Conservation (phyloP, 2,797 vertebrate genomes). For the Smutsia temminckii region DNA sequence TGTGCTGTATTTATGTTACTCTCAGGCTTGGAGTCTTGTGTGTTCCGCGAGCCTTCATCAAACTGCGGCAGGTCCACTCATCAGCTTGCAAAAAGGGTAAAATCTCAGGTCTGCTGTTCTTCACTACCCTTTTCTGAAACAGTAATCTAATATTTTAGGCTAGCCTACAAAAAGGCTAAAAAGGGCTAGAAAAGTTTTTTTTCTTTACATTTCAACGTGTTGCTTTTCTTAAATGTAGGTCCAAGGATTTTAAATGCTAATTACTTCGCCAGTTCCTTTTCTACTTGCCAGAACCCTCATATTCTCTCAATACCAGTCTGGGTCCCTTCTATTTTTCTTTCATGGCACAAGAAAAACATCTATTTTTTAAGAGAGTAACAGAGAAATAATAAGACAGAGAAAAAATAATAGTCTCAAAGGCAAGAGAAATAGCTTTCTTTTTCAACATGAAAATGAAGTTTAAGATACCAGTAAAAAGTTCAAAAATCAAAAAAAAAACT, state of each 20-base stretch:
- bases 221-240: not conserved
- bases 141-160: not conserved
- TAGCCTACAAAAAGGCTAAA: not conserved
- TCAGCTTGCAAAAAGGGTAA: not conserved
- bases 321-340: not conserved
- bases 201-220: not conserved
- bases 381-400: not conserved
- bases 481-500: not conserved
- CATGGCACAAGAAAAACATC: not conserved
- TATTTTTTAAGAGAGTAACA: not conserved
- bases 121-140: not conserved
- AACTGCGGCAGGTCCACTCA: not conserved
- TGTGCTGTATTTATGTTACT: not conserved
- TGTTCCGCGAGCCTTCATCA: not conserved
- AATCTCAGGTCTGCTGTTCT: not conserved
- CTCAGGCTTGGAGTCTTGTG: not conserved
- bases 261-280: not conserved
- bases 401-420: not conserved
- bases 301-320: not conserved
- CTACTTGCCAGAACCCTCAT: not conserved
- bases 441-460: conserved; percentile 25
- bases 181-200: not conserved
- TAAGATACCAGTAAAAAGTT: not conserved
- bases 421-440: not conserved
- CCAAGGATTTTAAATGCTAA: conserved; percentile 31